These are phyloP conservation scores for Protomyctophum bolini DNA, from an alignment of 2,113 vertebrate genomes.

Conservation along the genomic window DNA sequence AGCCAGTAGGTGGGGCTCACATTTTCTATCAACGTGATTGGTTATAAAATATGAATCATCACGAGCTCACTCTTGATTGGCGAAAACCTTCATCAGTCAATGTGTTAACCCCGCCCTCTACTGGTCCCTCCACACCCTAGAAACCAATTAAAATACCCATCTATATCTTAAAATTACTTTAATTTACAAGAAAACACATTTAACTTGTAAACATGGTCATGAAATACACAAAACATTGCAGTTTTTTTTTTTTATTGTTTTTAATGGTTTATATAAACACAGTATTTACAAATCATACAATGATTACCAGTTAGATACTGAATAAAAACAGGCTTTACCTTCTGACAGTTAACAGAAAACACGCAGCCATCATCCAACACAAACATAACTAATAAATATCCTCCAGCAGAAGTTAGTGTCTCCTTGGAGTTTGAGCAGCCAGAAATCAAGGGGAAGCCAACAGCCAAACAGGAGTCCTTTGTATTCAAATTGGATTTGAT, in stretches of 20 bases:
- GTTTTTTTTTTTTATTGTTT: conserved; percentile 26
- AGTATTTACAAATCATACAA: conserved; percentile 77
- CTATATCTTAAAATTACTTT: no score
- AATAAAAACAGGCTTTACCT: conserved; percentile 57
- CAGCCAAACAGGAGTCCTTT: conserved; percentile 51
- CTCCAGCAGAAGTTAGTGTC: conserved; percentile 44
- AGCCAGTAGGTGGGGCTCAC: conserved; percentile 10
- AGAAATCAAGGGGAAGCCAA: conserved; percentile 51
- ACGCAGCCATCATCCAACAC: conserved; percentile 33
- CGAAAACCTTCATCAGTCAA: background rate
- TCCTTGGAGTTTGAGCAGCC: conserved; percentile 54
- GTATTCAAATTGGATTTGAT: conserved; percentile 43
- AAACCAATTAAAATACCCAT: background rate
- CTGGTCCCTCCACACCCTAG: background rate
- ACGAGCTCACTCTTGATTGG: conserved; percentile 43
- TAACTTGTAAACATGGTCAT: background rate
- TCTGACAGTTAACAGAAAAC: conserved; percentile 39
- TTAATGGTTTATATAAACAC: conserved; percentile 72
- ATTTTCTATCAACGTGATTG: conserved; percentile 44
- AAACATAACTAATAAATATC: conserved; percentile 61
- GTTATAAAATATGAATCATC: conserved; percentile 14
- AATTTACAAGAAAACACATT: background rate
- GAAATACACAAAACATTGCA: background rate
- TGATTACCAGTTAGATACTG: conserved; percentile 38
- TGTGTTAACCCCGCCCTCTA: conserved; percentile 1